Evolutionary conservation across 1,140 invertebrate species (phyloP), one percentile per base, ranked within the genome.

Genomic region (Apocrypta bakeri): DNA sequence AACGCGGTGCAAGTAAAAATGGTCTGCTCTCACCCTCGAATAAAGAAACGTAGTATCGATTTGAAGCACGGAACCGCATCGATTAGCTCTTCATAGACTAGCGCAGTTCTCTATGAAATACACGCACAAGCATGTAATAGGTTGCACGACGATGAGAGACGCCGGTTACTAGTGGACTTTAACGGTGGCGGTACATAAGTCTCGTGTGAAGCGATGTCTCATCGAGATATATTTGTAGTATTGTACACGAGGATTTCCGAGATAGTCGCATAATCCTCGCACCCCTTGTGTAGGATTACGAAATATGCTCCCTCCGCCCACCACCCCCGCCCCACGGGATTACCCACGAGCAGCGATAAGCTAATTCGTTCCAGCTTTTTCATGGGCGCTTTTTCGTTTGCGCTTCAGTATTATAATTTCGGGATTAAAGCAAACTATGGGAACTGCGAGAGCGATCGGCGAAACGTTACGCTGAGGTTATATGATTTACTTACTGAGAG

Each of bases 141-240:
- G 33, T 4, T 9, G 33, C 33, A 37, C 9, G 9, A 9, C 33
- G 33, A 4, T 27, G 31, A 76, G 72, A 12, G 69, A 12, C n/a
- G 42, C 71, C 61, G 12, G 31, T 85, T 73, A 74, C 81, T 85
- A 89, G 31, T 24, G 3, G n/a, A 24, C 90, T 91, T 92, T 91
- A 91, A 90, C 87, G 48, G 84, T 85, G 85, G 3, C 9, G 9
- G 21, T 3, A 29, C 27, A 27, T 91, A 91, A 92, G 90, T 91
- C 91, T 88, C 91, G 90, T 92, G 91, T 84, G 91, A 92, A 92
- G 86, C 88, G 90, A 92, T 92, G 88, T 85, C 88, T 90, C 88
- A 89, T 87, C 87, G 86, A 90, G 90, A 91, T 92, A 92, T 88
- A 88, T 86, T 87, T 17, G 48, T 56, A 21, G 48, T 21, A 56